phyloP scores from a whole-genome alignment of 2,888 invertebrate genomes.

The Hololepta plana region DNA sequence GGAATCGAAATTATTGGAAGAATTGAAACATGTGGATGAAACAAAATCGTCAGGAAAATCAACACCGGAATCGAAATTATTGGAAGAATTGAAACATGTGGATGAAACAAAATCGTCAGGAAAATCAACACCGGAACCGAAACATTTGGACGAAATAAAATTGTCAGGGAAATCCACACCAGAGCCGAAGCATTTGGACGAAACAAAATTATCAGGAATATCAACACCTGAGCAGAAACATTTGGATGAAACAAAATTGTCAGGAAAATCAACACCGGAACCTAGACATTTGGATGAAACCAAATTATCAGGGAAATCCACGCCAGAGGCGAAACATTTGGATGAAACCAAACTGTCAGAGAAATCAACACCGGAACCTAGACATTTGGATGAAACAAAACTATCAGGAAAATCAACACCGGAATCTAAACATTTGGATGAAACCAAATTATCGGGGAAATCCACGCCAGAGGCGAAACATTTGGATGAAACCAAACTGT shows the following conservation, averaged over 20 bases:
- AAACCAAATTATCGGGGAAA: slow-evolving; percentile 6
- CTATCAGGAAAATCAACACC: slow-evolving; percentile 7
- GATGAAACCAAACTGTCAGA: too few species aligned
- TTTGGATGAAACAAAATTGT: too few species aligned
- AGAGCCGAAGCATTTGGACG: not conserved
- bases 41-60: too few species aligned
- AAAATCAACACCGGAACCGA: slow-evolving; percentile 8
- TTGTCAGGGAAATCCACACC: slow-evolving; percentile 1
- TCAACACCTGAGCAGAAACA: slow-evolving; percentile 10
- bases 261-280: not conserved
- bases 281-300: not conserved
- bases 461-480: slow-evolving; percentile 8
- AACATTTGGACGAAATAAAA: slow-evolving; percentile 4
- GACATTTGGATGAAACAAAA: not conserved
- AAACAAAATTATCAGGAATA: slow-evolving; percentile 8
- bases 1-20: slow-evolving; percentile 1
- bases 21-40: too few species aligned
- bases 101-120: slow-evolving; percentile 5
- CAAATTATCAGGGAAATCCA: slow-evolving; percentile 6
- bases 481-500: slow-evolving; percentile 7
- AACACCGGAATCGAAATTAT: slow-evolving; percentile 1
- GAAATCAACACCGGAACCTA: not conserved
- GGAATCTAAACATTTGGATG: too few species aligned
- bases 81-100: too few species aligned
- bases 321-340: too few species aligned